Base-by-base conservation (phyloP, 1,140 invertebrate genomes). In the Dufourea novaeangliae region DNA sequence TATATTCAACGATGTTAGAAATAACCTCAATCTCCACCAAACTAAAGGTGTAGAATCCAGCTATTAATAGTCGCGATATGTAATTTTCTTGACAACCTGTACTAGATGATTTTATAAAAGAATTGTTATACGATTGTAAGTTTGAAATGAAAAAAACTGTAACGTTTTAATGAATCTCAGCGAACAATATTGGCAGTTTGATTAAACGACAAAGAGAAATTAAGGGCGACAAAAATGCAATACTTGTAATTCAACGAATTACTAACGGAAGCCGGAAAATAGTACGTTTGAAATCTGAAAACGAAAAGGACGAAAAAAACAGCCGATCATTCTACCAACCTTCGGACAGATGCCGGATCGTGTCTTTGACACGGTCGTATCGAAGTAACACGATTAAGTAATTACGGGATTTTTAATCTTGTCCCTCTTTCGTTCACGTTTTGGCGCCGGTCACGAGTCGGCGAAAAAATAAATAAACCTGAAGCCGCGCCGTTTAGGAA, bases 401-500 rank as follows among this genome's bases (percentile, higher is more conserved):
- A 91, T 92, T 90, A 90, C 86, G 83, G 85, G 88, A 91, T 92
- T 92, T 92, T 92, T 92, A 91, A 92, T 92, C 90, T 92, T 86
- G 87, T 87, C 88, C 82, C 78, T 76, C 59, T 79, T 79, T 84
- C 85, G 85, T 76, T 77, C 84, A 84, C 88, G 86, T 86, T 88
- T 85, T 76, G 71, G 61, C 67, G 70, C 81, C 80, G 71, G 85
- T 88, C 89, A 91, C 89, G 87, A 88, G 81, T 77, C 80, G 59
- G 78, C 76, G 86, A 87, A 89, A 90, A 88, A 91, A 91, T 91
- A 91, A 92, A 92, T 90, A 92, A 86, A 91, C 85, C 86, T 80
- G 75, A 88, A 88, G 82, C 87, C 72, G 62, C 59, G 63, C 74
- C 75, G 80, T 86, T 85, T 83, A 80, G 81, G 86, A 89, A 91